Conservation (phyloP, 1,140 invertebrate genomes). For the Trichogramma pretiosum region DNA sequence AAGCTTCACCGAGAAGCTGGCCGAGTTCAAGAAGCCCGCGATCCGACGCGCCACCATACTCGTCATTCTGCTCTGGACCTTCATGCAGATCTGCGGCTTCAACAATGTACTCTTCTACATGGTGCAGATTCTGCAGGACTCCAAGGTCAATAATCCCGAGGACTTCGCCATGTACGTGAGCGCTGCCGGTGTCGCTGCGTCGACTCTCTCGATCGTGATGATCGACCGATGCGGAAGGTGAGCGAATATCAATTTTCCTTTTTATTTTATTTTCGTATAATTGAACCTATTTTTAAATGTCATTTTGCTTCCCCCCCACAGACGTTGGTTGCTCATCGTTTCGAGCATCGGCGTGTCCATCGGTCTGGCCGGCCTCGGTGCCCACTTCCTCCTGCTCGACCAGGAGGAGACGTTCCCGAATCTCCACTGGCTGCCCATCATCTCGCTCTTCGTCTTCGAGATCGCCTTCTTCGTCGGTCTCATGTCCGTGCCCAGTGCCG, state of each 20-base stretch:
- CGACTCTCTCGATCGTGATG: constrained; percentile 50
- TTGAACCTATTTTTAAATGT: too few relatives aligned
- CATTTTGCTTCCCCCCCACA: too few relatives aligned
- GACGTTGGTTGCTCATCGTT: constrained; percentile 55
- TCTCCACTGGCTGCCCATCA: constrained; percentile 24
- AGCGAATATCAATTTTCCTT: too few relatives aligned
- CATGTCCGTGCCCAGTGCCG: constrained; percentile 60
- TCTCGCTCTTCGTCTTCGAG: constrained; percentile 20
- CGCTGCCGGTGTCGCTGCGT: constrained; percentile 53
- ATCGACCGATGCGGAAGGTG: constrained; percentile 64
- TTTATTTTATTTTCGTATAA: too few relatives aligned
- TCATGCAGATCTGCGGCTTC: constrained; percentile 67
- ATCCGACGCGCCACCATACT: constrained; percentile 53
- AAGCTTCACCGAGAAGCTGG: constrained; percentile 9
- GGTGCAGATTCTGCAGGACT: constrained; percentile 58
- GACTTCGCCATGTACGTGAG: constrained; percentile 58
- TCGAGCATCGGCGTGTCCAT: constrained; percentile 49
- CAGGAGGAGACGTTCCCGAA: constrained; percentile 35
- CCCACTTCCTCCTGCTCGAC: constrained; percentile 54
- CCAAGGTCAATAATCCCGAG: constrained; percentile 43
- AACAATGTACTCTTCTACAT: constrained; percentile 66
- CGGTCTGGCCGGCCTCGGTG: constrained; percentile 48
- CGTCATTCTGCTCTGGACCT: constrained; percentile 55
- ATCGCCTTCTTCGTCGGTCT: constrained; percentile 45
- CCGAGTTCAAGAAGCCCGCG: constrained; percentile 8